Percentiles rank a stretch among this genome's conserved stretches.
Conservation (phyloP, 2,797 vertebrate genomes). For the Carduelis carduelis region DNA sequence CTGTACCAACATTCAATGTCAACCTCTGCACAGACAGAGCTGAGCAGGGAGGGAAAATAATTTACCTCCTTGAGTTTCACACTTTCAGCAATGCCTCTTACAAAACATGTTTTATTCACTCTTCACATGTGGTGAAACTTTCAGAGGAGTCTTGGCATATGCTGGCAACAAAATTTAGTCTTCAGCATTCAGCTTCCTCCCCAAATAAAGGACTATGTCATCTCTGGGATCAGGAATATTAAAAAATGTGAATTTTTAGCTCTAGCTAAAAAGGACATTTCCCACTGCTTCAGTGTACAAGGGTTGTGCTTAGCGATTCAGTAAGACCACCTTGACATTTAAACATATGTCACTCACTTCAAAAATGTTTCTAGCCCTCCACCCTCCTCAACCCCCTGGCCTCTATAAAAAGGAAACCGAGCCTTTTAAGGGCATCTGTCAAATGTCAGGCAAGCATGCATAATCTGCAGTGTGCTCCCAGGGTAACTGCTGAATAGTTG, state of each 20-base stretch:
- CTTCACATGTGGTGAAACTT: not conserved
- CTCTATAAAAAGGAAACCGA: slow-evolving; percentile 15
- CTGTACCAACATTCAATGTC: not conserved
- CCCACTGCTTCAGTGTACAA: not conserved
- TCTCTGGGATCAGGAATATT: slow-evolving; percentile 14
- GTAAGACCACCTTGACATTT: slow-evolving; percentile 42
- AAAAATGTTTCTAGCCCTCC: slow-evolving; percentile 46
- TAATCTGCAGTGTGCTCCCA: slow-evolving; percentile 39
- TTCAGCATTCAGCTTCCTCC: slow-evolving; percentile 28
- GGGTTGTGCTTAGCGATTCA: slow-evolving; percentile 31
- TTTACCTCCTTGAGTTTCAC: not conserved
- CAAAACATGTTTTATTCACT: slow-evolving; percentile 10
- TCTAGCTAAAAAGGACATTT: not conserved
- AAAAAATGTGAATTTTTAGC: slow-evolving; percentile 6
- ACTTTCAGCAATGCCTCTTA: not conserved
- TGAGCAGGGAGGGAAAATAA: not conserved
- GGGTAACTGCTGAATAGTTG: slow-evolving; percentile 32
- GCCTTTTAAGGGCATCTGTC: slow-evolving; percentile 50
- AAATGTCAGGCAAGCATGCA: slow-evolving; percentile 61
- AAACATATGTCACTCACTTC: slow-evolving; percentile 39
- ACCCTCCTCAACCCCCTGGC: slow-evolving; percentile 13
- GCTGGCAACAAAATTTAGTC: slow-evolving; percentile 34
- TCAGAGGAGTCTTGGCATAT: not conserved
- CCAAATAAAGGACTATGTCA: slow-evolving; percentile 6
- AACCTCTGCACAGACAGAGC: not conserved